Evolutionary conservation across 2,797 vertebrate genomes (phyloP).

Genomic region (Hypotaenidia okinawae): DNA sequence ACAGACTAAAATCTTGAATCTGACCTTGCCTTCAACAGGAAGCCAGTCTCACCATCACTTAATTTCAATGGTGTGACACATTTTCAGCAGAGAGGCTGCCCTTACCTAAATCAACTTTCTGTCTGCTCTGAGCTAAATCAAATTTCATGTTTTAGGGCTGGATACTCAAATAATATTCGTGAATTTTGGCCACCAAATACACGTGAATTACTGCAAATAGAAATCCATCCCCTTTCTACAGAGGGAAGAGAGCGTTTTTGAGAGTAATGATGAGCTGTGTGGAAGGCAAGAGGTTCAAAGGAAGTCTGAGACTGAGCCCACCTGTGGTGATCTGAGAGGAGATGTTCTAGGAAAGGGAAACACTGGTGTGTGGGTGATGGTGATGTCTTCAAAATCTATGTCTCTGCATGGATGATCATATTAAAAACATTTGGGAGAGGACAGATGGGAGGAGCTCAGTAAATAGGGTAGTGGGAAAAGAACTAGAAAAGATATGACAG

Average conservation of each 20-base stretch:
- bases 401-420: not conserved
- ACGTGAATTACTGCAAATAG: not conserved
- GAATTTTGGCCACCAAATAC: not conserved
- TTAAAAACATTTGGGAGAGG: not conserved
- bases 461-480: not conserved
- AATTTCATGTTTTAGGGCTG: not conserved
- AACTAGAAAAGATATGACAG: not conserved
- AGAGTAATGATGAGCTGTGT: not conserved
- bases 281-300: not conserved
- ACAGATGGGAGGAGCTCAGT: not conserved
- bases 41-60: not conserved
- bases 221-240: not conserved
- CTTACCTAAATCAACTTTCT: not conserved
- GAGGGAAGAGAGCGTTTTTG: not conserved
- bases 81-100: not conserved
- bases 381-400: not conserved
- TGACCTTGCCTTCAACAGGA: not conserved
- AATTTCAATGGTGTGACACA: not conserved
- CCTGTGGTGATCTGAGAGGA: not conserved
- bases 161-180: not conserved
- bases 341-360: not conserved
- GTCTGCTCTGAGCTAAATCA: not conserved
- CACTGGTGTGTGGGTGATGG: not conserved
- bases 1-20: not conserved
- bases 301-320: not conserved